These are phyloP conservation scores for Ariolimax columbianus DNA, from an alignment of 2,888 invertebrate species.

Conservation along the genomic window DNA sequence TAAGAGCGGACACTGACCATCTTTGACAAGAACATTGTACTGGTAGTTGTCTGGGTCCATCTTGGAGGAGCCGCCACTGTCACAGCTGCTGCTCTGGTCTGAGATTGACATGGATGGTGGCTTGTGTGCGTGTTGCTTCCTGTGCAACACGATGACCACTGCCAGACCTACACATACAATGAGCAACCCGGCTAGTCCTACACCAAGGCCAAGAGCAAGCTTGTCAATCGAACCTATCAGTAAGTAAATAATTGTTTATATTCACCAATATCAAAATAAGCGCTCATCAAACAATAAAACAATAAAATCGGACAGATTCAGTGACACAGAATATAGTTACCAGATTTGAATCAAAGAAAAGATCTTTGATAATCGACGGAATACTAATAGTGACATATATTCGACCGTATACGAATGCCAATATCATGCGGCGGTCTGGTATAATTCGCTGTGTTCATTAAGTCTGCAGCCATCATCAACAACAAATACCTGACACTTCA, in stretches of 20 bases:
- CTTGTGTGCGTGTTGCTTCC: not conserved
- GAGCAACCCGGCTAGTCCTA: not conserved
- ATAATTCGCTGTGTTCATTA: too few relatives aligned
- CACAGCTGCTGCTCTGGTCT: not conserved
- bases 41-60: not conserved
- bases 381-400: too few relatives aligned
- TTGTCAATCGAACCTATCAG: not conserved
- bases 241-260: not conserved
- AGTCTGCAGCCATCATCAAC: too few relatives aligned
- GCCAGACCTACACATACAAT: not conserved
- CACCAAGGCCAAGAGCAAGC: not conserved
- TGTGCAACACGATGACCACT: not conserved
- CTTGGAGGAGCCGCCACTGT: conserved; percentile 3
- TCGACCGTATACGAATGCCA: too few relatives aligned
- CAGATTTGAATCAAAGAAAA: too few relatives aligned
- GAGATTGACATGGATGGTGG: not conserved
- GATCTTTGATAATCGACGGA: too few relatives aligned
- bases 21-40: not conserved
- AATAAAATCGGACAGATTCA: too few relatives aligned
- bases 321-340: too few relatives aligned
- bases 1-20: not conserved
- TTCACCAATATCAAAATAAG: too few relatives aligned
- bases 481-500: too few relatives aligned
- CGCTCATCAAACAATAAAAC: too few relatives aligned
- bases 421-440: too few relatives aligned